Evolutionary conservation across 2,888 invertebrate species (phyloP).

Genomic region (Suillia variegata): DNA sequence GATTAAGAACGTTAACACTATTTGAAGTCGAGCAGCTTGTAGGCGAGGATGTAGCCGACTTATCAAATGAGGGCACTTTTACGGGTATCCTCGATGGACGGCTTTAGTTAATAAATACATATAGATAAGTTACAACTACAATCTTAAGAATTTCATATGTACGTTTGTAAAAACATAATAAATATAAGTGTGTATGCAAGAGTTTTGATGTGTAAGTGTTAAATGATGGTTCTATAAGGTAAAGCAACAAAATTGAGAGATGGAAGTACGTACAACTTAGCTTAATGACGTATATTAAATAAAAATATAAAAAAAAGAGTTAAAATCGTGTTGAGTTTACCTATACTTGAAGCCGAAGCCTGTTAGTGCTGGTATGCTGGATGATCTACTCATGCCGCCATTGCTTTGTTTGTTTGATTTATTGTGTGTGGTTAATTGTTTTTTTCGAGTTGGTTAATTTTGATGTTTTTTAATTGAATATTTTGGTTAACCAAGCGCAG

Average conservation of each 20-base stretch:
- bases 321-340: slow-evolving; percentile 41
- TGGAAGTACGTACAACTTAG: too few relatives aligned
- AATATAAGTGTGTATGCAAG: slow-evolving; percentile 12
- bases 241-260: too few relatives aligned
- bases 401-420: slow-evolving; percentile 58
- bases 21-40: slow-evolving; percentile 59
- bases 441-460: slow-evolving; percentile 23
- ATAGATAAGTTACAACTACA: not conserved
- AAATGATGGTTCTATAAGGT: too few relatives aligned
- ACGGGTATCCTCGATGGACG: slow-evolving; percentile 61
- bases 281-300: too few relatives aligned
- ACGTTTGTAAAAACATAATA: slow-evolving; percentile 17
- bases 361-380: slow-evolving; percentile 84
- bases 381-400: slow-evolving; percentile 84
- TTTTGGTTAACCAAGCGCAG: slow-evolving; percentile 48
- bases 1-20: slow-evolving; percentile 53
- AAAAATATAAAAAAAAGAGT: slow-evolving; percentile 2
- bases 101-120: slow-evolving; percentile 42
- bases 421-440: slow-evolving; percentile 19
- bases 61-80: slow-evolving; percentile 58
- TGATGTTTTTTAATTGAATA: slow-evolving; percentile 44
- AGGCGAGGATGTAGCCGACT: slow-evolving; percentile 53
- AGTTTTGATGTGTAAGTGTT: not conserved
- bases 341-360: slow-evolving; percentile 60
- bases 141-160: not conserved